Evolutionary conservation across 2,888 invertebrate species (phyloP).

Genomic region (Archips xylosteana): DNA sequence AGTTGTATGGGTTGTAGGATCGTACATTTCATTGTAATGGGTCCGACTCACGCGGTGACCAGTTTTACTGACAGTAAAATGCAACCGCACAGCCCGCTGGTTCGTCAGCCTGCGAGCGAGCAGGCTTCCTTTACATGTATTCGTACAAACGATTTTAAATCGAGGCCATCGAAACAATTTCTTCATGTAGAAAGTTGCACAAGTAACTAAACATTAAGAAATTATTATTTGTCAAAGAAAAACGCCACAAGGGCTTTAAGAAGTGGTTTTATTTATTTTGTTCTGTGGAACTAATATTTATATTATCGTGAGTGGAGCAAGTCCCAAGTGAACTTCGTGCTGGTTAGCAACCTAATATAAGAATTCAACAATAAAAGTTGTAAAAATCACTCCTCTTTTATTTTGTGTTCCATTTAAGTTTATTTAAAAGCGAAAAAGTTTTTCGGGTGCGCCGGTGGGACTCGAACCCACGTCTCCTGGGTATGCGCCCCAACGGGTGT

Average conservation of each 20-base stretch:
- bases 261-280: conserved; percentile 82
- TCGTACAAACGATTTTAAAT: conserved; percentile 74
- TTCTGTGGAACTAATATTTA: conserved; percentile 82
- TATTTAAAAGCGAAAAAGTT: too few relatives aligned
- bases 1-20: conserved; percentile 65
- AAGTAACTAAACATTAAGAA: conserved; percentile 78
- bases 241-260: conserved; percentile 76
- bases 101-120: conserved; percentile 22
- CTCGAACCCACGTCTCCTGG: too few relatives aligned
- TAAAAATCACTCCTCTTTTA: conserved; percentile 54
- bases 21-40: conserved; percentile 84
- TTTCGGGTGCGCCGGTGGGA: too few relatives aligned
- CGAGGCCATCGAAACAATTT: conserved; percentile 81
- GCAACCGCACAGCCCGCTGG: conserved; percentile 43
- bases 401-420: not conserved
- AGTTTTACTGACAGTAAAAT: conserved; percentile 48
- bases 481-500: too few relatives aligned
- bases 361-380: conserved; percentile 75
- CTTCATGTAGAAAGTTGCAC: conserved; percentile 77
- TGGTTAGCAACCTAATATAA: conserved; percentile 77
- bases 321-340: conserved; percentile 76
- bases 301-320: conserved; percentile 70
- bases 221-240: conserved; percentile 64
- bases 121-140: conserved; percentile 44
- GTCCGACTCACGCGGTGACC: conserved; percentile 56